phyloP scores from a whole-genome alignment of 2,888 invertebrate species.

The Pristionchus entomophagus region DNA sequence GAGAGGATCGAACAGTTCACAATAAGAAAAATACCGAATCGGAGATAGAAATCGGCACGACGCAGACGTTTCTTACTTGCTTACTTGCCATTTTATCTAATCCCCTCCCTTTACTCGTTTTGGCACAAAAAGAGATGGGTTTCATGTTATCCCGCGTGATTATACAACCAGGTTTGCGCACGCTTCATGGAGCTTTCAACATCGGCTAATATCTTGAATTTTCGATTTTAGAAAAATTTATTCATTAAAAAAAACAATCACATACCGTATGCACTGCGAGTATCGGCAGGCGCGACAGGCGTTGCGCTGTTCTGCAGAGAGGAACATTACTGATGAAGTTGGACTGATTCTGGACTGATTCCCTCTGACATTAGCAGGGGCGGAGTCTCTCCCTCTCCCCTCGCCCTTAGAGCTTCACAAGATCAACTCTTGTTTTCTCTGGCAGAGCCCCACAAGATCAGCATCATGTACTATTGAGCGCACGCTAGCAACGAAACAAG shows the following conservation, averaged over 20 bases:
- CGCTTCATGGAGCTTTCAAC: too few species aligned
- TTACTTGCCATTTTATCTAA: too few species aligned
- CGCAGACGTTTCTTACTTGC: too few species aligned
- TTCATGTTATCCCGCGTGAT: too few species aligned
- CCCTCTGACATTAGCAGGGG: not conserved
- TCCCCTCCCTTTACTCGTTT: too few species aligned
- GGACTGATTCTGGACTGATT: not conserved
- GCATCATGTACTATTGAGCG: not conserved
- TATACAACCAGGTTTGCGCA: too few species aligned
- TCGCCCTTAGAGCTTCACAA: not conserved
- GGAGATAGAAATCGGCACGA: not conserved
- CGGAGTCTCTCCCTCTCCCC: not conserved
- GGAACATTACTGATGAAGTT: not conserved
- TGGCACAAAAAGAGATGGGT: too few species aligned
- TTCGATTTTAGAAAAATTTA: too few species aligned
- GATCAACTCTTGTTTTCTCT: not conserved
- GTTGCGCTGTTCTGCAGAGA: slow-evolving; percentile 61
- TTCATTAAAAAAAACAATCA: not conserved
- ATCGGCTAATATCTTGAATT: too few species aligned
- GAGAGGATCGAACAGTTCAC: not conserved
- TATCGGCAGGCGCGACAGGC: slow-evolving; percentile 63
- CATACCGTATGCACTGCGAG: slow-evolving; percentile 51
- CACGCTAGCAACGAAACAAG: not conserved
- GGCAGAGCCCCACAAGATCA: not conserved
- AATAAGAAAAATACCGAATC: not conserved